Evolutionary conservation across 2,888 invertebrate species (phyloP).

Genomic region (Sarcophaga rosellei): DNA sequence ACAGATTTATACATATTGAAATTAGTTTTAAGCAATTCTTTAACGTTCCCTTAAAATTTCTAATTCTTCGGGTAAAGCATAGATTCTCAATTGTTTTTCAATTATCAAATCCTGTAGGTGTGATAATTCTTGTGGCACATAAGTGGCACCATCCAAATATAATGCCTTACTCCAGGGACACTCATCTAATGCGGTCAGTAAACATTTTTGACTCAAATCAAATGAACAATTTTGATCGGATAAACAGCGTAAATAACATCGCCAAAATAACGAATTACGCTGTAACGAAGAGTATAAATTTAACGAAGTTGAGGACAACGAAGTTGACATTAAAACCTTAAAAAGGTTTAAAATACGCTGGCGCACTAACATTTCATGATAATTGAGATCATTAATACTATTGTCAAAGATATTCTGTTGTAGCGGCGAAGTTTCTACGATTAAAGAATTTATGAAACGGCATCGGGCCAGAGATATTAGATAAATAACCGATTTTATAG

Average conservation of each 20-base stretch:
- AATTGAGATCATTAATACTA: constrained; percentile 62
- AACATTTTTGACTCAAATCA: constrained; percentile 77
- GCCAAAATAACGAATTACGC: constrained; percentile 83
- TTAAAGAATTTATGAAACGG: constrained; percentile 70
- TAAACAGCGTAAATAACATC: constrained; percentile 84
- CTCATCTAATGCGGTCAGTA: constrained; percentile 84
- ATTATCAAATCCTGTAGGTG: constrained; percentile 89
- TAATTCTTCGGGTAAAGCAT: constrained; percentile 89
- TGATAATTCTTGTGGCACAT: constrained; percentile 85
- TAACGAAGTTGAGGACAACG: constrained; percentile 1
- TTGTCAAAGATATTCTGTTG: background rate
- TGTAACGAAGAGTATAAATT: constrained; percentile 70
- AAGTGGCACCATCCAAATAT: constrained; percentile 86
- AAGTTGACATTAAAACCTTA: constrained; percentile 70
- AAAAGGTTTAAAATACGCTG: constrained; percentile 77
- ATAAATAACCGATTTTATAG: constrained; percentile 82
- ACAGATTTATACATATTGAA: background rate
- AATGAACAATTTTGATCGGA: constrained; percentile 77
- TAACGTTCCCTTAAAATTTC: constrained; percentile 83
- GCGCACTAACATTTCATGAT: constrained; percentile 72
- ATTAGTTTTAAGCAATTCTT: background rate
- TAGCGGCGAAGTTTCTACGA: background rate
- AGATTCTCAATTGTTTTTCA: constrained; percentile 88
- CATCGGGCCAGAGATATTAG: constrained; percentile 80
- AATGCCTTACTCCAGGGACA: constrained; percentile 86